phyloP scores from a whole-genome alignment of 2,888 invertebrate genomes.

The Zaprionus obscuricornis region DNA sequence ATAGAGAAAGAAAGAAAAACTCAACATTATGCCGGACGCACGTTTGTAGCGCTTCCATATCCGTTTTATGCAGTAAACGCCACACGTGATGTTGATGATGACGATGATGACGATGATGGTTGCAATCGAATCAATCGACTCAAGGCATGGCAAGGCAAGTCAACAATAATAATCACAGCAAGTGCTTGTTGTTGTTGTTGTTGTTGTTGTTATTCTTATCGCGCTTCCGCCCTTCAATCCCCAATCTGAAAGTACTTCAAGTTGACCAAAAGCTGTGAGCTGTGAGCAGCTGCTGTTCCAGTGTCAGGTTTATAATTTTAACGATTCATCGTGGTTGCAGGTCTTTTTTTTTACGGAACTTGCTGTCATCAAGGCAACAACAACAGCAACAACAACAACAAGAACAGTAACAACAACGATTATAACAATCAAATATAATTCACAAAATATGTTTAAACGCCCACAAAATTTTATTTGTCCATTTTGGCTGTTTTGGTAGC shows the following conservation, averaged over 20 bases:
- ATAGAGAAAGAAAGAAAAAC: not conserved
- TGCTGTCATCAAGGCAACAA: not conserved
- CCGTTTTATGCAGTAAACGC: constrained; percentile 26
- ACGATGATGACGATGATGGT: no score
- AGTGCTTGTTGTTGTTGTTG: constrained; percentile 35
- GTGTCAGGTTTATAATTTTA: constrained; percentile 27
- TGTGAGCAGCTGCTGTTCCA: not conserved
- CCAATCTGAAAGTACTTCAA: constrained; percentile 6
- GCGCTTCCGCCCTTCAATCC: constrained; percentile 60
- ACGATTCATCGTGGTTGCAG: constrained; percentile 24
- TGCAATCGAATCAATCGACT: constrained; percentile 19
- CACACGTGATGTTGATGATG: constrained; percentile 16
- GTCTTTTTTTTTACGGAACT: constrained; percentile 28
- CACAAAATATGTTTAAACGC: constrained; percentile 74
- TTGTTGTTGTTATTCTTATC: constrained; percentile 34
- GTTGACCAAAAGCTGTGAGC: not conserved
- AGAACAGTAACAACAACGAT: constrained; percentile 16
- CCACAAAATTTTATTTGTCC: constrained; percentile 50
- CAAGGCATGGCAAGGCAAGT: not conserved
- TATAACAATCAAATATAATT: constrained; percentile 69
- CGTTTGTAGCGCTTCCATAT: constrained; percentile 26
- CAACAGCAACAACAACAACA: not conserved
- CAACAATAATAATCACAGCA: no score
- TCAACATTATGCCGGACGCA: constrained; percentile 39
- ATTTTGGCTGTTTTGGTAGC: constrained; percentile 31